A percentile compares a stretch with the other conserved stretches of the same genome.
Evolutionary conservation across 2,113 vertebrate genomes (phyloP).

Genomic region (Myiopsitta monachus): DNA sequence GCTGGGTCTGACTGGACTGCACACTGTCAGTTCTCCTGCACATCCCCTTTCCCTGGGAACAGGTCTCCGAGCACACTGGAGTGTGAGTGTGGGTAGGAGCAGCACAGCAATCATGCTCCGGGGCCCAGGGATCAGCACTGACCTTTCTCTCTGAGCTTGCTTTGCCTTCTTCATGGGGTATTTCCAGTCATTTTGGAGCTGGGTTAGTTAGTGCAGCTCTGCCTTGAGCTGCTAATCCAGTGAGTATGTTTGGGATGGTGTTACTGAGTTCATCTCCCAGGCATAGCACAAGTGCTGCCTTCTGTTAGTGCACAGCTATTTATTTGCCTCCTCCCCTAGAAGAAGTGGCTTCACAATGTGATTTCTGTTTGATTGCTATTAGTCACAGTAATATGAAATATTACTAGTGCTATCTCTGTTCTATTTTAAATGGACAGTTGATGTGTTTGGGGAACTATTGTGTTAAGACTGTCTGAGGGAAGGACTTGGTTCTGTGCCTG

Average conservation of each 20-base stretch:
- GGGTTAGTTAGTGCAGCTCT: not conserved
- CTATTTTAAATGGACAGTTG: not conserved
- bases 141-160: not conserved
- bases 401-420: not conserved
- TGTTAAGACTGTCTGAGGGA: not conserved
- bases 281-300: not conserved
- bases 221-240: not conserved
- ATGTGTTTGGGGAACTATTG: not conserved
- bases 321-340: not conserved
- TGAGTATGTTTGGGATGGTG: fast-evolving
- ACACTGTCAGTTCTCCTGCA: not conserved
- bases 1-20: not conserved
- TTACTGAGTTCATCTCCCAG: not conserved
- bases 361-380: not conserved
- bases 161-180: not conserved
- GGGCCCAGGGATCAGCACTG: not conserved
- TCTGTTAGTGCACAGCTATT: not conserved
- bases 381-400: not conserved
- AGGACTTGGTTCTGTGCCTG: not conserved
- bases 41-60: not conserved
- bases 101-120: not conserved
- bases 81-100: not conserved
- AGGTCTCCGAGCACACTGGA: not conserved
- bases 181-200: not conserved
- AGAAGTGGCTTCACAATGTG: not conserved